Conservation (phyloP, 2,888 invertebrate genomes). For the Acronicta aceris region DNA sequence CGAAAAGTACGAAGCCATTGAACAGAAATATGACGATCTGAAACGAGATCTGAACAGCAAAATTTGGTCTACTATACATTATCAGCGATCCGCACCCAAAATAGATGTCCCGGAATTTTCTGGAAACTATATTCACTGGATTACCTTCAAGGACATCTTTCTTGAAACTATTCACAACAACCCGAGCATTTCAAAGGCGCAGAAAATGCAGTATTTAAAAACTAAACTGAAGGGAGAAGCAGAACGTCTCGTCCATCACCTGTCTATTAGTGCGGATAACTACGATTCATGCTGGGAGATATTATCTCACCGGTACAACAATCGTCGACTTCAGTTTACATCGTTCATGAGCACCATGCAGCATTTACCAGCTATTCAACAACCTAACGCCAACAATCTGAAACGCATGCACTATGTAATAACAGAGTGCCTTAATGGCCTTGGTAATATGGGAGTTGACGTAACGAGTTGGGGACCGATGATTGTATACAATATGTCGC, state of each 20-base stretch:
- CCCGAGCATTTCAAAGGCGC: constrained; percentile 4
- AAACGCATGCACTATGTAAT: constrained; percentile 16
- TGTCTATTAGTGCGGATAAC: constrained; percentile 3
- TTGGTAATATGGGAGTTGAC: no score
- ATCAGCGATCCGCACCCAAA: constrained; percentile 7
- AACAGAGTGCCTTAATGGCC: constrained; percentile 7
- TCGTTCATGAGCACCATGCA: constrained; percentile 12
- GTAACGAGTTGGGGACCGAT: no score
- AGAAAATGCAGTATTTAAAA: constrained; percentile 16
- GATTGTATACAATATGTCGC: no score
- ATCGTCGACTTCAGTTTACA: constrained; percentile 16
- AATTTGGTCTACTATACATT: no score
- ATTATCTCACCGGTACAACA: constrained; percentile 24
- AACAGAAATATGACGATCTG: no score
- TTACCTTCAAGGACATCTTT: constrained; percentile 11
- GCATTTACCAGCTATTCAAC: constrained; percentile 7
- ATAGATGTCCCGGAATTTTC: constrained; percentile 20
- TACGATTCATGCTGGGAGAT: constrained; percentile 20
- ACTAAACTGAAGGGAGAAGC: constrained; percentile 17
- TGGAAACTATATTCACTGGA: constrained; percentile 18
- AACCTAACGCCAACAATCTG: constrained; percentile 7
- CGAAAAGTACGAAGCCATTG: no score
- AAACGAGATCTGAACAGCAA: no score
- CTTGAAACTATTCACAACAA: constrained; percentile 14
- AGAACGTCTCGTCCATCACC: constrained; percentile 13